phyloP scores from a whole-genome alignment of 35 echinoderm and acorn worm genomes.

The Apostichopus japonicus region DNA sequence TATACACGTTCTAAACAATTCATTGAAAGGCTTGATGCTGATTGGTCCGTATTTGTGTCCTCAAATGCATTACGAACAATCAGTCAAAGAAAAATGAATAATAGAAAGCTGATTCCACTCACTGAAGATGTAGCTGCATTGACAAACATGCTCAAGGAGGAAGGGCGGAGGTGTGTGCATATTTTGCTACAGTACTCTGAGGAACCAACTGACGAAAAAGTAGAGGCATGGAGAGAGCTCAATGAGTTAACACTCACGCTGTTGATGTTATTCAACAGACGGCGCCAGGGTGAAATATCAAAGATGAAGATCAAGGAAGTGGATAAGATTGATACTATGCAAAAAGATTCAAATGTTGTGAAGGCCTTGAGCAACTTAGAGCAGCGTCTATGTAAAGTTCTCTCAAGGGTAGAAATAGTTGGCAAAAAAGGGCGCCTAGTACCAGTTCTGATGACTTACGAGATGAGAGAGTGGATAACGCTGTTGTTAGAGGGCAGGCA shows the following conservation, averaged over 20 bases:
- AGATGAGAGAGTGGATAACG: conserved; percentile 59
- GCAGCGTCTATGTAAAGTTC: conserved; percentile 53
- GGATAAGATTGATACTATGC: conserved; percentile 26
- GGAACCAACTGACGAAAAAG: neutral
- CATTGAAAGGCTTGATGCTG: neutral
- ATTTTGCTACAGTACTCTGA: neutral
- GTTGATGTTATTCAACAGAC: conserved; percentile 65
- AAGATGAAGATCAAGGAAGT: conserved; percentile 63
- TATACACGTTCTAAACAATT: neutral
- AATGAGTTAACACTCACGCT: conserved; percentile 60
- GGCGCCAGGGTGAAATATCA: conserved; percentile 70
- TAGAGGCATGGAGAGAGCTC: conserved; percentile 29
- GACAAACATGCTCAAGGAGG: conserved; percentile 45
- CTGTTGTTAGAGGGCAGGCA: conserved; percentile 39
- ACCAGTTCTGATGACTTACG: conserved; percentile 64
- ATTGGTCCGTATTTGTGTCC: conserved; percentile 54
- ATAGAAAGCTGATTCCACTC: conserved; percentile 25
- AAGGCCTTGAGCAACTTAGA: conserved; percentile 52
- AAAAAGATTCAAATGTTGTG: conserved; percentile 37
- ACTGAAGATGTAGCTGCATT: conserved; percentile 46
- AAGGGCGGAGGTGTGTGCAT: neutral
- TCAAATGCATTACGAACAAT: conserved; percentile 48
- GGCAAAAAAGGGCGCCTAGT: conserved; percentile 70
- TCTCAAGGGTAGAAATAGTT: conserved; percentile 67
- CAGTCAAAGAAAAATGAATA: conserved; percentile 29